Conservation (phyloP, 2,797 vertebrate species). For the Tiaroga cobitis region DNA sequence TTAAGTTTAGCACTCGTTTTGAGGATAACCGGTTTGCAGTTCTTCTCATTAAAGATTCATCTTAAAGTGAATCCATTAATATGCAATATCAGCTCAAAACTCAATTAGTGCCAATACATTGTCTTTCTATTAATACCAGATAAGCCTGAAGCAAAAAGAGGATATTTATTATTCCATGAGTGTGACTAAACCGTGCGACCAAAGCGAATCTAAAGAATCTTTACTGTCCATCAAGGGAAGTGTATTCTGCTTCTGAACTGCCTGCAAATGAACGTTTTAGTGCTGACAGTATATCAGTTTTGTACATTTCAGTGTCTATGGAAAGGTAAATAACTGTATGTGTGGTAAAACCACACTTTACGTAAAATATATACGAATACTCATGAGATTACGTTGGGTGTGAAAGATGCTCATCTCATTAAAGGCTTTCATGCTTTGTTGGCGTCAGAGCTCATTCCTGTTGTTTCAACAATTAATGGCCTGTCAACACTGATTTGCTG, state of each 20-base stretch:
- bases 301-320: background rate
- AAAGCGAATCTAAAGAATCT: slow-evolving; percentile 9
- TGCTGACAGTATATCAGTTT: background rate
- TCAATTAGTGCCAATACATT: slow-evolving; percentile 43
- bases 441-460: background rate
- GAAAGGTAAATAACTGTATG: background rate
- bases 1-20: background rate
- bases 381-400: background rate
- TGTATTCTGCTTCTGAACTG: background rate
- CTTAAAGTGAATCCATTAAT: background rate
- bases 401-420: slow-evolving; percentile 31
- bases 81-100: slow-evolving; percentile 9
- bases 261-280: background rate
- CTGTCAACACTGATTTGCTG: background rate
- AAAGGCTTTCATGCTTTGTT: slow-evolving; percentile 19
- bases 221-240: background rate
- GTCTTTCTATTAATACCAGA: slow-evolving; percentile 41
- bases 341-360: background rate
- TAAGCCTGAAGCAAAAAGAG: slow-evolving; percentile 15
- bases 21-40: background rate
- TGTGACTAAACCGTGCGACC: background rate
- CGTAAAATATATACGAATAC: background rate
- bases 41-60: slow-evolving; percentile 2
- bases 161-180: slow-evolving; percentile 10
- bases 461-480: slow-evolving; percentile 19